These are phyloP conservation scores for Galerucella nymphaeae DNA, from an alignment of 2,888 invertebrate genomes.

Conservation along the genomic window DNA sequence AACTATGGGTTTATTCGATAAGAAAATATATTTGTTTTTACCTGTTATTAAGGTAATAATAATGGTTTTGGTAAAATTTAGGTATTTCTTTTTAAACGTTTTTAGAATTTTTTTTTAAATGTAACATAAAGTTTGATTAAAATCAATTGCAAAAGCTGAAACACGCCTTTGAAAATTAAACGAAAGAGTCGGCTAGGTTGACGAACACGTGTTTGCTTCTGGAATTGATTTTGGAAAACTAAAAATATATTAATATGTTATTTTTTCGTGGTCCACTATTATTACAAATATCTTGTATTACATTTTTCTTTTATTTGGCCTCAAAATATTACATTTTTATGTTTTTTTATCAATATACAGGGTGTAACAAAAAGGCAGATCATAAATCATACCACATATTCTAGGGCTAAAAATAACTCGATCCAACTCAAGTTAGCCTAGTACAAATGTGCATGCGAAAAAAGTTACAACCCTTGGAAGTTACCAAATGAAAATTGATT, in stretches of 20 bases:
- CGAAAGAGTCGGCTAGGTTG: too few species aligned
- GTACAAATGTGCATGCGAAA: too few species aligned
- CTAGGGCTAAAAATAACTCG: too few species aligned
- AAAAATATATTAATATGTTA: background rate
- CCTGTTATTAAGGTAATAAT: conserved; percentile 35
- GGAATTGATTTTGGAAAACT: background rate
- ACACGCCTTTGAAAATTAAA: too few species aligned
- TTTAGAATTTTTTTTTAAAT: conserved; percentile 25
- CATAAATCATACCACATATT: too few species aligned
- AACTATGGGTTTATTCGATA: conserved; percentile 27
- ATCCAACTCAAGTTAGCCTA: too few species aligned
- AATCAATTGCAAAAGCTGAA: too few species aligned
- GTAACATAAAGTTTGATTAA: too few species aligned
- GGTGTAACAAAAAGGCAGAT: too few species aligned
- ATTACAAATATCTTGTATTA: conserved; percentile 1
- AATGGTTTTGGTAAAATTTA: conserved; percentile 39
- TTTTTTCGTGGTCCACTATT: background rate
- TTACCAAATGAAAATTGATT: too few species aligned
- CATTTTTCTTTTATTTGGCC: background rate
- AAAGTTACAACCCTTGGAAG: too few species aligned
- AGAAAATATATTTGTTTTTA: conserved; percentile 28
- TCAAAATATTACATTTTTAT: background rate
- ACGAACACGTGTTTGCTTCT: too few species aligned
- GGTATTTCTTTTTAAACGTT: conserved; percentile 31
- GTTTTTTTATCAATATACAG: background rate